These are phyloP conservation scores for Microplitis mediator DNA, from an alignment of 1,140 invertebrate genomes.

Conservation along the genomic window DNA sequence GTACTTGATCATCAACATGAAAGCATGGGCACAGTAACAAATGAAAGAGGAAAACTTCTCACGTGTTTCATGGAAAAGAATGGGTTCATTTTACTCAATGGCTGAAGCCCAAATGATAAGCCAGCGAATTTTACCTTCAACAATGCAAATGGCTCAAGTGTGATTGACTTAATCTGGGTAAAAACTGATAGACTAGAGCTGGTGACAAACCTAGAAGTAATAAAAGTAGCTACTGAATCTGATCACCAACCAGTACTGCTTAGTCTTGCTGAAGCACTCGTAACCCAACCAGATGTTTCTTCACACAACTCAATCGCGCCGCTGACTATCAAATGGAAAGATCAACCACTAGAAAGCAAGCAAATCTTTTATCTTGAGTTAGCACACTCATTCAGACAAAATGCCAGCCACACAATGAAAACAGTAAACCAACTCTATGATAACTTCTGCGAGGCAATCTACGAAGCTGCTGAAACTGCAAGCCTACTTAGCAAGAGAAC, in stretches of 20 bases:
- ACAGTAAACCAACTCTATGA: too few relatives aligned
- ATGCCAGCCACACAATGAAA: too few relatives aligned
- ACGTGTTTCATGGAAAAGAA: conserved; percentile 2
- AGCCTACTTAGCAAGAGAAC: too few relatives aligned
- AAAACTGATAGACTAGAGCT: not conserved
- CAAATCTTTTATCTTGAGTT: too few relatives aligned
- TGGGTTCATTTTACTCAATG: conserved; percentile 12
- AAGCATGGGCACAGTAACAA: not conserved
- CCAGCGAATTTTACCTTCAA: conserved; percentile 6
- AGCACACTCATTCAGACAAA: too few relatives aligned
- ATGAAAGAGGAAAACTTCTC: conserved; percentile 2
- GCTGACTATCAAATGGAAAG: too few relatives aligned
- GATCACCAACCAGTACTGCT: conserved; percentile 3
- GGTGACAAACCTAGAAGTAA: not conserved
- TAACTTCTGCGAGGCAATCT: too few relatives aligned
- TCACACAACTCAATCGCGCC: too few relatives aligned
- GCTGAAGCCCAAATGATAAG: not conserved
- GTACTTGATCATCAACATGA: not conserved
- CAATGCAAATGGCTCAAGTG: conserved; percentile 8
- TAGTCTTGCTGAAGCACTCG: too few relatives aligned
- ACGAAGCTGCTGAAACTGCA: too few relatives aligned
- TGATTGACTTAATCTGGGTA: conserved; percentile 16
- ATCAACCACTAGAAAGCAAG: too few relatives aligned
- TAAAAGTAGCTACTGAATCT: not conserved
- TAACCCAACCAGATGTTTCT: too few relatives aligned